These are phyloP conservation scores for Trachelus tabidus DNA, from an alignment of 2,888 invertebrate genomes.

Conservation along the genomic window DNA sequence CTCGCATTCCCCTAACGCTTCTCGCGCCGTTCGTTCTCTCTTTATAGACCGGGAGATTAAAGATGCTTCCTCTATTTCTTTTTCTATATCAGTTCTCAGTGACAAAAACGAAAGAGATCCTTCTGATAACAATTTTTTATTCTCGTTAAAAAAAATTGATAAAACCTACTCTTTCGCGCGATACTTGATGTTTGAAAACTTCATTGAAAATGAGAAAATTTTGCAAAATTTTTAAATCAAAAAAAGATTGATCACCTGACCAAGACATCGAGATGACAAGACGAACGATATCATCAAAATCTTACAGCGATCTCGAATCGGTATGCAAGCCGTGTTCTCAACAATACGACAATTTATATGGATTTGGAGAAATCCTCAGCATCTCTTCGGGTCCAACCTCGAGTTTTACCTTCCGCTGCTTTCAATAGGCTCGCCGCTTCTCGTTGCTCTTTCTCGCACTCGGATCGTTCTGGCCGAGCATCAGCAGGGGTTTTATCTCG, in stretches of 20 bases:
- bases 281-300: conserved; percentile 20
- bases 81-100: conserved; percentile 11
- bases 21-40: conserved; percentile 22
- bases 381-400: conserved; percentile 54
- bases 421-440: conserved; percentile 49
- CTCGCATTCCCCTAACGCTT: conserved; percentile 37
- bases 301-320: conserved; percentile 45
- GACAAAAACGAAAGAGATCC: not conserved
- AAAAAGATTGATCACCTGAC: not conserved
- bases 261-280: not conserved
- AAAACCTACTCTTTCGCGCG: not conserved
- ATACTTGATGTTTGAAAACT: not conserved
- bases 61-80: conserved; percentile 46
- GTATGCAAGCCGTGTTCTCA: conserved; percentile 53
- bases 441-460: conserved; percentile 23
- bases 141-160: not conserved
- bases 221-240: not conserved
- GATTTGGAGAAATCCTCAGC: conserved; percentile 58
- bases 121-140: not conserved
- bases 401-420: conserved; percentile 59
- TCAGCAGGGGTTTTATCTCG: conserved; percentile 57
- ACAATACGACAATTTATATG: conserved; percentile 64
- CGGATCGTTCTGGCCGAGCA: conserved; percentile 47
- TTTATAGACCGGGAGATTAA: conserved; percentile 63
- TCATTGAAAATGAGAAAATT: not conserved